Conservation (phyloP, 1,140 invertebrate species). For the Acromyrmex echinatior region DNA sequence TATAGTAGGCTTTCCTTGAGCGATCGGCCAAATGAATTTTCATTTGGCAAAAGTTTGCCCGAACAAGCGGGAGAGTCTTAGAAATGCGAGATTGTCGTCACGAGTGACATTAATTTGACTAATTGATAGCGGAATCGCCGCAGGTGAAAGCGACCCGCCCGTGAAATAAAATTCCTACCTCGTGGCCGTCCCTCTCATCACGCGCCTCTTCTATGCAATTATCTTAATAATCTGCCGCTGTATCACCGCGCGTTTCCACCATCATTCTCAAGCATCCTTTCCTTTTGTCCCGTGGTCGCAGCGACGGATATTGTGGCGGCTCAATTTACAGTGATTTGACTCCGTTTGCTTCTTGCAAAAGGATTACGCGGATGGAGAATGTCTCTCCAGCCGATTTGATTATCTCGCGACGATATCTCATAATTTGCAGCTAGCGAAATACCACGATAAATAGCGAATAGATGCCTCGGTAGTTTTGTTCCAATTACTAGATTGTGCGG, state of each 20-base stretch:
- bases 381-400: conserved; percentile 13
- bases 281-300: conserved; percentile 12
- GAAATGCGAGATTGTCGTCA: conserved; percentile 54
- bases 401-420: neutral
- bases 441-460: conserved; percentile 18
- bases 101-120: neutral
- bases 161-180: conserved; percentile 71
- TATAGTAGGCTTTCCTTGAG: neutral
- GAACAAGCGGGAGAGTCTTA: neutral
- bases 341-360: conserved; percentile 47
- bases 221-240: conserved; percentile 72
- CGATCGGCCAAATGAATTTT: conserved; percentile 21
- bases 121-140: conserved; percentile 62
- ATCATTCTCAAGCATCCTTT: conserved; percentile 23
- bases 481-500: neutral
- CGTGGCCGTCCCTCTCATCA: conserved; percentile 15
- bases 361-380: conserved; percentile 3
- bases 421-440: conserved; percentile 28
- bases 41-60: neutral
- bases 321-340: conserved; percentile 37
- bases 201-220: conserved; percentile 67
- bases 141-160: conserved; percentile 75
- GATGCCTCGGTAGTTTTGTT: neutral
- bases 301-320: conserved; percentile 20
- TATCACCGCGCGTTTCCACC: conserved; percentile 39